Conservation (phyloP, 2,888 invertebrate genomes). For the Augochlorella aurata region DNA sequence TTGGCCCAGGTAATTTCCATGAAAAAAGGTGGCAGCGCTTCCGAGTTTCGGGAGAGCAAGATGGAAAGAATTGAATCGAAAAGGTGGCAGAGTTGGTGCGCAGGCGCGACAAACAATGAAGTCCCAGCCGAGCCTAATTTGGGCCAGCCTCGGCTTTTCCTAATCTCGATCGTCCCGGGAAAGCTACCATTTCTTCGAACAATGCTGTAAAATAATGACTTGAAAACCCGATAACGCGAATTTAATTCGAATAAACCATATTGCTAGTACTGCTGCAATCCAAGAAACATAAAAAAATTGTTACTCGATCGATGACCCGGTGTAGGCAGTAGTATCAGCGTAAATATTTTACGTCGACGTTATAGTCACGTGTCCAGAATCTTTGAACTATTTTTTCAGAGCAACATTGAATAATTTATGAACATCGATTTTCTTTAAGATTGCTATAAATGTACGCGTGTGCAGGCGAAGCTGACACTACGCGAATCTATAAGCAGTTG, state of each 20-base stretch:
- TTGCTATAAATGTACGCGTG: background rate
- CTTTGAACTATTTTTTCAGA: background rate
- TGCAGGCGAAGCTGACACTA: background rate
- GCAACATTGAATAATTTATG: background rate
- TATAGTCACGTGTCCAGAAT: slow-evolving; percentile 11
- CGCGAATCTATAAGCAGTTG: background rate
- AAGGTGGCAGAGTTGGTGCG: slow-evolving; percentile 7
- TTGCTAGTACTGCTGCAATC: slow-evolving; percentile 3
- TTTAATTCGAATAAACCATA: too few relatives aligned
- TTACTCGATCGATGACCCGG: slow-evolving; percentile 36
- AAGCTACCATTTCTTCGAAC: background rate
- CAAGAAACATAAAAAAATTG: slow-evolving; percentile 27
- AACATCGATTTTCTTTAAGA: background rate
- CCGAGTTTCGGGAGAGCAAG: slow-evolving; percentile 17
- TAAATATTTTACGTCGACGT: slow-evolving; percentile 18
- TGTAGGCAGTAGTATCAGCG: slow-evolving; percentile 16
- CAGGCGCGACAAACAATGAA: slow-evolving; percentile 30
- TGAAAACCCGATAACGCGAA: too few relatives aligned
- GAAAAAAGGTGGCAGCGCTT: slow-evolving; percentile 55
- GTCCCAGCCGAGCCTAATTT: background rate
- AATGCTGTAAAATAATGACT: too few relatives aligned
- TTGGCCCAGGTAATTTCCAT: slow-evolving; percentile 58
- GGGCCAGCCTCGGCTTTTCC: background rate
- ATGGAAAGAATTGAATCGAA: slow-evolving; percentile 47
- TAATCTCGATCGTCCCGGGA: background rate